phyloP scores from a whole-genome alignment of 1,140 invertebrate genomes.

The Atta cephalotes region DNA sequence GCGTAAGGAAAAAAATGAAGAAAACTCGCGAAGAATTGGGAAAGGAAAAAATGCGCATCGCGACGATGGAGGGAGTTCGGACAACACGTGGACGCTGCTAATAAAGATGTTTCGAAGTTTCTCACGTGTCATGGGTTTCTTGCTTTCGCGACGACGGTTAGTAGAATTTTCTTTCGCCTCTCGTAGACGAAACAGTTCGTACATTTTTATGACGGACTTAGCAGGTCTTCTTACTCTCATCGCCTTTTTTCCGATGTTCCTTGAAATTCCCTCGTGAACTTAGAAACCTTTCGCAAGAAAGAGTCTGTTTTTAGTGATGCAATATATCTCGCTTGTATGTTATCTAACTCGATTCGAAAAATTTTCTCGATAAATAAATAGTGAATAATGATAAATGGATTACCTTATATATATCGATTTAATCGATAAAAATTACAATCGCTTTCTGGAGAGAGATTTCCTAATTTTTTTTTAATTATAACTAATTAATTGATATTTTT shows the following conservation, averaged over 20 bases:
- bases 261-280: not conserved
- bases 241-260: not conserved
- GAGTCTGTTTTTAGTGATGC: not conserved
- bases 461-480: not conserved
- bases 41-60: not conserved
- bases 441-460: too few relatives aligned
- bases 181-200: constrained; percentile 32
- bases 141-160: not conserved
- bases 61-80: not conserved
- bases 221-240: not conserved
- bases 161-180: constrained; percentile 34
- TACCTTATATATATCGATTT: not conserved
- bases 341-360: not conserved
- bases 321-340: not conserved
- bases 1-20: not conserved
- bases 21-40: not conserved
- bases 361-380: not conserved
- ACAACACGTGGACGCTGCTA: constrained; percentile 18
- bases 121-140: constrained; percentile 64
- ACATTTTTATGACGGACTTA: constrained; percentile 51
- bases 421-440: not conserved
- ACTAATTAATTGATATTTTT: not conserved
- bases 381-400: constrained; percentile 19
- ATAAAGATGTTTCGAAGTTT: constrained; percentile 69
- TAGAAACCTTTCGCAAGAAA: not conserved